Evolutionary conservation across 2,797 vertebrate species (phyloP).

Genomic region (Onychomys leucogaster): DNA sequence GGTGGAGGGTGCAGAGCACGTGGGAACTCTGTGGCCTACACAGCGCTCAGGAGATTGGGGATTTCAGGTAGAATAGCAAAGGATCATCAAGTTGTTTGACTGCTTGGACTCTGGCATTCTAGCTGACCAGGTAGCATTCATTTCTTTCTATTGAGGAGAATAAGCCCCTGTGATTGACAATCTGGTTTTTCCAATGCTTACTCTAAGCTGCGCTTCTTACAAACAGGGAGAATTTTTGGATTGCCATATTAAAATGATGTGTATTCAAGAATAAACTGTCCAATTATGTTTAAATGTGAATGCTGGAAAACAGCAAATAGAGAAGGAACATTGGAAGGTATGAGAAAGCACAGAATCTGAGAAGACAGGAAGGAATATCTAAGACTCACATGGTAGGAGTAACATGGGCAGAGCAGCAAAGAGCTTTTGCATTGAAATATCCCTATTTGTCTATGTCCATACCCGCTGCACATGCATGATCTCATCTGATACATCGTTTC

Average conservation of each 20-base stretch:
- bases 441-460: neutral
- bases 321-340: neutral
- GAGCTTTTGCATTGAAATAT: neutral
- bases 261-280: neutral
- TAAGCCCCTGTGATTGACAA: neutral
- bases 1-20: neutral
- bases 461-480: neutral
- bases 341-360: neutral
- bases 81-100: neutral
- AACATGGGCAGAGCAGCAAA: no score
- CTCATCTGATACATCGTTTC: neutral
- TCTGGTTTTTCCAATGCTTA: neutral
- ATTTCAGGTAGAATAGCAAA: neutral
- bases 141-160: neutral
- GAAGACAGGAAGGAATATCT: neutral
- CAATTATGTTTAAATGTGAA: neutral
- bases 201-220: neutral
- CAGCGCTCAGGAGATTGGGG: neutral
- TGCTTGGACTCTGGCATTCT: neutral
- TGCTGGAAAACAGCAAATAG: neutral
- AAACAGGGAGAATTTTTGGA: neutral
- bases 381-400: neutral
- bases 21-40: neutral
- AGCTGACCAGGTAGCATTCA: neutral
- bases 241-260: neutral